Evolutionary conservation across 2,797 vertebrate species (phyloP), one percentile per base, ranked within the genome.

Genomic region (Intellagama lesueurii): DNA sequence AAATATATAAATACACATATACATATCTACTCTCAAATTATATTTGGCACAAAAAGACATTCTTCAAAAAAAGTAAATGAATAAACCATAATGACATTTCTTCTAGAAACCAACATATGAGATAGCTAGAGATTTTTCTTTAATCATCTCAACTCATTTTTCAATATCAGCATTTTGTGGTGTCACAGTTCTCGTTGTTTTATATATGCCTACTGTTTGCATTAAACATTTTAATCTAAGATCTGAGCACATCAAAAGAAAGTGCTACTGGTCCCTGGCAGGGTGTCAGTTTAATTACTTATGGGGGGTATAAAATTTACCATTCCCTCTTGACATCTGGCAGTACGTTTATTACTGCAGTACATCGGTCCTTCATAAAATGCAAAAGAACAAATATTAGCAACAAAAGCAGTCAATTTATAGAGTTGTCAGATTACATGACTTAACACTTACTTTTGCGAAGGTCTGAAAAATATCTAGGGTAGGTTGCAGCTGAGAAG

Each of bases 401-500:
- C 64, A 88, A 89, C 47, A 91, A 24, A 3, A 77, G 28, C 72
- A 69, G 32, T 93, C 88, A 91, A 94, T 95, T 95, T 92, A 93
- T 85, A 87, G 49, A 93, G 83, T 66, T 94, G 70, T 87, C 89
- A 94, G 73, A 32, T 64, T 94, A 86, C 0, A 3, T 83, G 90
- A 93, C 91, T 92, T 94, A 95, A 91, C 88, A 97, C 98, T 96
- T 95, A 99, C 99, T 97, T 98, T 98, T 93, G 98, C 97, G 77
- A 99, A 97, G 83, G 98, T 97, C 95, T 96, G 97, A 95, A 99
- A 97, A 91, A 97, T 94, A 88, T 98, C 97, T 94, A 97, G 96
- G 92, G 96, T 97, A 91, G 97, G 96, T 32, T 97, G 96, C 7
- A 98, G 96, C 86, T 89, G 93, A 93, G 95, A 97, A 28, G 32